phyloP scores from a whole-genome alignment of 2,888 invertebrate species.

The Aquatica leii region DNA sequence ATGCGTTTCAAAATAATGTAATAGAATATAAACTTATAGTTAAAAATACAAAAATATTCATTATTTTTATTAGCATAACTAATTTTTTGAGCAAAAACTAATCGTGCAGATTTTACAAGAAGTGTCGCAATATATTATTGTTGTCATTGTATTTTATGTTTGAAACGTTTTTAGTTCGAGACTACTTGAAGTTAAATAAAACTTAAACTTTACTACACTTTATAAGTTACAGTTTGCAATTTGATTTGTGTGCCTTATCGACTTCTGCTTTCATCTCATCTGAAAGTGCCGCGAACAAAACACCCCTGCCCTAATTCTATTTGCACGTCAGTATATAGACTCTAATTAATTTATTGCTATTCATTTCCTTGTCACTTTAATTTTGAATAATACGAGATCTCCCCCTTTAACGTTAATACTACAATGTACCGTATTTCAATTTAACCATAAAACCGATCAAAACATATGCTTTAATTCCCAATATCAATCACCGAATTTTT shows the following conservation, averaged over 20 bases:
- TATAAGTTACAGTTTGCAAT: slow-evolving; percentile 31
- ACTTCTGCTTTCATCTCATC: slow-evolving; percentile 33
- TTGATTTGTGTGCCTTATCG: slow-evolving; percentile 41
- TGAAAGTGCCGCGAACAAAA: slow-evolving; percentile 41
- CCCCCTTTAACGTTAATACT: slow-evolving; percentile 13
- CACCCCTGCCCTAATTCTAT: slow-evolving; percentile 46
- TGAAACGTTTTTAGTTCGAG: no score
- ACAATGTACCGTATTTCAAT: slow-evolving; percentile 26
- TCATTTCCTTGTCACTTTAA: slow-evolving; percentile 49
- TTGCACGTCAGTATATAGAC: slow-evolving; percentile 52
- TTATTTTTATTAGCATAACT: no score
- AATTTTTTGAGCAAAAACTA: no score
- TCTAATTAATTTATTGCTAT: slow-evolving; percentile 58
- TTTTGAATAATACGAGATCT: slow-evolving; percentile 13
- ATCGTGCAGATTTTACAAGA: no score
- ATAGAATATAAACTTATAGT: no score
- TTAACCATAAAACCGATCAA: slow-evolving; percentile 12
- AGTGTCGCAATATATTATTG: no score
- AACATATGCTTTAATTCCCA: slow-evolving; percentile 25
- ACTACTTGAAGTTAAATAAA: slow-evolving; percentile 20
- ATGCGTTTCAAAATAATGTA: no score
- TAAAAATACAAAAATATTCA: no score
- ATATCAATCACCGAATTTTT: no score
- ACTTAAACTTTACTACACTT: slow-evolving; percentile 30
- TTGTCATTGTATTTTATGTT: no score